Percentiles rank a stretch among this genome's conserved stretches.
Evolutionary conservation across 1,140 invertebrate species (phyloP).

Genomic region (Drosophila repletoides): DNA sequence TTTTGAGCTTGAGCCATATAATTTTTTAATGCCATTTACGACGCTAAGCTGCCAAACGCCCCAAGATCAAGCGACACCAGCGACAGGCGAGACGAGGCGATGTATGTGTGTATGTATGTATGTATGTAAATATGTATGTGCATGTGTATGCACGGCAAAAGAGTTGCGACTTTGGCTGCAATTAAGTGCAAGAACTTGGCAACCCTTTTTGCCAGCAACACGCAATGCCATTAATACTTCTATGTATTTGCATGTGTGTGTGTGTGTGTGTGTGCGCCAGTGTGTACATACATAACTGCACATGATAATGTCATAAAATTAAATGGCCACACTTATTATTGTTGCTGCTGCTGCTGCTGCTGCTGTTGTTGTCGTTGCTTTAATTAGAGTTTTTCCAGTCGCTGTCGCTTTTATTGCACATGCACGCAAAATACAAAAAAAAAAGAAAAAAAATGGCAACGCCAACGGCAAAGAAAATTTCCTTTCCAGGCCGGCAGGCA

Average conservation of each 20-base stretch:
- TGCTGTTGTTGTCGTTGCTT: constrained; percentile 43
- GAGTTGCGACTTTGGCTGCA: constrained; percentile 48
- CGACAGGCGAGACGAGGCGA: no score
- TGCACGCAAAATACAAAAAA: constrained; percentile 20
- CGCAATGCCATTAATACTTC: constrained; percentile 45
- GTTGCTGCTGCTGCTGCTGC: constrained; percentile 27
- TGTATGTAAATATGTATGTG: no score
- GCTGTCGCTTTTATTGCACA: constrained; percentile 27
- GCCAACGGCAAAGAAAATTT: constrained; percentile 56
- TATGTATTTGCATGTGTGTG: constrained; percentile 9
- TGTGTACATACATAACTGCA: constrained; percentile 60
- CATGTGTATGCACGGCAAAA: no score
- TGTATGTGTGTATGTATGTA: no score
- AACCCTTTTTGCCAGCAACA: constrained; percentile 53
- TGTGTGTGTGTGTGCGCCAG: constrained; percentile 16
- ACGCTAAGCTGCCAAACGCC: constrained; percentile 37
- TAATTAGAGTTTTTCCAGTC: constrained; percentile 75
- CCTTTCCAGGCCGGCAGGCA: constrained; percentile 30
- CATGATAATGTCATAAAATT: constrained; percentile 81
- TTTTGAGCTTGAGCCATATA: constrained; percentile 29
- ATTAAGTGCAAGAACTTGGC: constrained; percentile 52
- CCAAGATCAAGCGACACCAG: constrained; percentile 24
- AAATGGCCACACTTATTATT: constrained; percentile 73
- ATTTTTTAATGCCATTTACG: constrained; percentile 37
- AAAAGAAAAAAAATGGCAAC: constrained; percentile 15